phyloP scores from a whole-genome alignment of 2,113 vertebrate species.

The Carassius auratus region DNA sequence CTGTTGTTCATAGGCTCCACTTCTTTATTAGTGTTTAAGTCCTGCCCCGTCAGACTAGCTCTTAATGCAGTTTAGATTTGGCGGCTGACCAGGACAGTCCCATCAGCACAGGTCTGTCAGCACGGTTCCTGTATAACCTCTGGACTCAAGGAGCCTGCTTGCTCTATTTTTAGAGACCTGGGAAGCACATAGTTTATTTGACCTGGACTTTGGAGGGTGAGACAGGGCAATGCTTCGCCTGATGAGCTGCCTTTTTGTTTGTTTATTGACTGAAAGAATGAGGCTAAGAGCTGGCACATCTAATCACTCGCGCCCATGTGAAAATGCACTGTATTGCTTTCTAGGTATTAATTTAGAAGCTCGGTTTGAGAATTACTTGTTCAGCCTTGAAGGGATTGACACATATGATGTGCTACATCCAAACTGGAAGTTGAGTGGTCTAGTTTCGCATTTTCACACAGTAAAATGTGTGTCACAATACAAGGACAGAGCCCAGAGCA shows the following conservation, averaged over 20 bases:
- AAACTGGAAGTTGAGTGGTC: background rate
- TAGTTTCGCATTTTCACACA: background rate
- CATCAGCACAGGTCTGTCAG: conserved; percentile 26
- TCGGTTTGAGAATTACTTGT: background rate
- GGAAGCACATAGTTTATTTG: conserved; percentile 51
- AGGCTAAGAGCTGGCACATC: background rate
- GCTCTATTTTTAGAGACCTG: conserved; percentile 69
- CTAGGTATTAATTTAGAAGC: background rate
- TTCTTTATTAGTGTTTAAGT: background rate
- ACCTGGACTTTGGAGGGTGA: conserved; percentile 63
- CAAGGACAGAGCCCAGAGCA: background rate
- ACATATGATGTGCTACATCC: background rate
- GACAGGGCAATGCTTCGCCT: conserved; percentile 3
- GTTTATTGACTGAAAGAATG: conserved; percentile 38
- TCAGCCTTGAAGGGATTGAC: background rate
- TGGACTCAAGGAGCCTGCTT: conserved; percentile 47
- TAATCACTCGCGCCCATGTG: background rate
- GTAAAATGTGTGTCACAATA: background rate
- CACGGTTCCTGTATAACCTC: conserved; percentile 50
- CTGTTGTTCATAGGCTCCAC: background rate
- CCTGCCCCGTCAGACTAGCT: background rate
- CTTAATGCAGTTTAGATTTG: background rate
- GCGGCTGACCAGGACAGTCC: background rate
- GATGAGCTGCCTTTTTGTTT: background rate
- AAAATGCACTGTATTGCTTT: background rate